Evolutionary conservation across 2,888 invertebrate genomes (phyloP).

Genomic region (Ornithoptera priamus): DNA sequence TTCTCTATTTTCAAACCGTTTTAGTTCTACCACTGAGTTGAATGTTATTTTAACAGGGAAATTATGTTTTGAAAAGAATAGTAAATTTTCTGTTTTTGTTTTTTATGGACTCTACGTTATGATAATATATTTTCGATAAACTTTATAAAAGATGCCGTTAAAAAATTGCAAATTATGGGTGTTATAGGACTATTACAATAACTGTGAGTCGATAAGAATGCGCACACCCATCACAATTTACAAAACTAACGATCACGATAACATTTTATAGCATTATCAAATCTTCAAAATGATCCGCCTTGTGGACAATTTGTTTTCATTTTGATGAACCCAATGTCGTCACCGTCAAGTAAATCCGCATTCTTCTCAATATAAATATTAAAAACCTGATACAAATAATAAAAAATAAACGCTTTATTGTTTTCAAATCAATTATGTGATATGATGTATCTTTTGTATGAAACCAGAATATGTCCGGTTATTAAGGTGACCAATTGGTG

Average conservation of each 20-base stretch:
- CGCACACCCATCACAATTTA: not conserved
- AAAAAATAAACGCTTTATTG: slow-evolving; percentile 31
- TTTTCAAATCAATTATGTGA: slow-evolving; percentile 26
- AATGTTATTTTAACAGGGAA: not conserved
- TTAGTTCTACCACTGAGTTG: too few species aligned
- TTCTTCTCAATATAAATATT: slow-evolving; percentile 25
- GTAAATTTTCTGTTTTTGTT: not conserved
- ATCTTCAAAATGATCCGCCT: slow-evolving; percentile 15
- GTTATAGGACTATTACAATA: slow-evolving; percentile 10
- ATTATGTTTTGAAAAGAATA: not conserved
- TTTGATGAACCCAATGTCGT: slow-evolving; percentile 25
- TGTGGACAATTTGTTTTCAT: slow-evolving; percentile 28
- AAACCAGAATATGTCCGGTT: slow-evolving; percentile 31
- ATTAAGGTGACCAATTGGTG: slow-evolving; percentile 7
- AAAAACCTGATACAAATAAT: slow-evolving; percentile 28
- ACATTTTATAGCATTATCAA: slow-evolving; percentile 24
- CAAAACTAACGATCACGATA: slow-evolving; percentile 25
- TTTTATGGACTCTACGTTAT: too few species aligned
- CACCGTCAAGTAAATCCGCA: slow-evolving; percentile 29
- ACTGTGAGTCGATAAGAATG: slow-evolving; percentile 7
- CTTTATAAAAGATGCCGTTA: not conserved
- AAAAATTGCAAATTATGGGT: not conserved
- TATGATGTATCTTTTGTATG: slow-evolving; percentile 18
- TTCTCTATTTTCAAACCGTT: not conserved
- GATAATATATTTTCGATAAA: not conserved